A percentile compares a stretch with the other conserved stretches of the same genome.
These are phyloP conservation scores for Pegea sp. DNA, from an alignment of 23 tunicate genomes.

Conservation along the genomic window DNA sequence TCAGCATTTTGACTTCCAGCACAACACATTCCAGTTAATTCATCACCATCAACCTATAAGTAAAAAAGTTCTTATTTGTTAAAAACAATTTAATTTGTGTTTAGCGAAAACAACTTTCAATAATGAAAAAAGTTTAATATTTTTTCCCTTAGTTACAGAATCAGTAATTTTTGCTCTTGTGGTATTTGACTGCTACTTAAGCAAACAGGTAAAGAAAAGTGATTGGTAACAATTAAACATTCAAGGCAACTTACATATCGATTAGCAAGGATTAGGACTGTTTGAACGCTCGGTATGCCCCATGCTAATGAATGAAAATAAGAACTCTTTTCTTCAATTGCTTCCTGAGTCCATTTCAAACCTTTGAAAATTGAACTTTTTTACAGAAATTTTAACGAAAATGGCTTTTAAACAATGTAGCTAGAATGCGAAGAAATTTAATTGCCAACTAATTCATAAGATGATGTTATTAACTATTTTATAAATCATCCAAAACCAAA, in stretches of 20 bases:
- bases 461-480: too few species aligned
- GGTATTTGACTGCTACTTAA: too few species aligned
- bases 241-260: constrained; percentile 52
- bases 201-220: too few species aligned
- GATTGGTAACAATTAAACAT: too few species aligned
- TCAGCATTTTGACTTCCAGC: constrained; percentile 57
- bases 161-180: too few species aligned
- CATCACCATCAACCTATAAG: constrained; percentile 82
- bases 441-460: too few species aligned
- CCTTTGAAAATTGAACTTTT: constrained; percentile 17
- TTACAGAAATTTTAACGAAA: background rate
- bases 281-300: constrained; percentile 54
- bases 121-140: background rate
- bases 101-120: background rate
- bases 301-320: constrained; percentile 80
- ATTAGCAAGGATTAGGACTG: constrained; percentile 33
- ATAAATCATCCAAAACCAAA: too few species aligned
- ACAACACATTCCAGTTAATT: constrained; percentile 69
- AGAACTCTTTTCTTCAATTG: constrained; percentile 58
- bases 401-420: too few species aligned
- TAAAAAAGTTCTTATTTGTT: background rate
- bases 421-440: too few species aligned
- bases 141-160: background rate
- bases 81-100: background rate
- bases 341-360: constrained; percentile 95